A percentile compares a stretch with the other conserved stretches of the same genome.
These are phyloP conservation scores for Helobdella robusta DNA, from an alignment of 2,888 invertebrate genomes.

Conservation along the genomic window DNA sequence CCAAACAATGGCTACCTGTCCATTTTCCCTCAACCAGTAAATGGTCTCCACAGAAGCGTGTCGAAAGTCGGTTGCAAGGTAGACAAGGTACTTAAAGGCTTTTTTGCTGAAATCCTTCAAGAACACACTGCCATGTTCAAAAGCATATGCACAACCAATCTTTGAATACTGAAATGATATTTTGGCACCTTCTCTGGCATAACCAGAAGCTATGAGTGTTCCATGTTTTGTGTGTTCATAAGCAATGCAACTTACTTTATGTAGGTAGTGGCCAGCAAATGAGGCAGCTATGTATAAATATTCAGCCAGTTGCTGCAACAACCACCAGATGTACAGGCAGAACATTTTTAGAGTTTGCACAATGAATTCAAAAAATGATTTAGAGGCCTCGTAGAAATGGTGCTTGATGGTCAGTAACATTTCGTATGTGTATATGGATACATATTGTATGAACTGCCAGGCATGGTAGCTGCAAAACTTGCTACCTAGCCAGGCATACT, in stretches of 20 bases:
- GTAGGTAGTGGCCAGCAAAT: background rate
- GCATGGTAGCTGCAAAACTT: background rate
- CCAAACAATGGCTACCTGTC: background rate
- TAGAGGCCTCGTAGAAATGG: slow-evolving; percentile 9
- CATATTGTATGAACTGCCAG: slow-evolving; percentile 3
- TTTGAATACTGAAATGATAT: background rate
- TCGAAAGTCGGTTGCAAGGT: slow-evolving; percentile 20
- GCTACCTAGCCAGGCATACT: background rate
- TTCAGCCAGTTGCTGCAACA: background rate
- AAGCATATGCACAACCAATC: background rate
- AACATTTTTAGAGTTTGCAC: background rate
- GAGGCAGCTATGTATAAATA: slow-evolving; percentile 1
- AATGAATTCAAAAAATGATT: background rate
- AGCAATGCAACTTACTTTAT: background rate
- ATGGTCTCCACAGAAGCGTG: slow-evolving; percentile 16
- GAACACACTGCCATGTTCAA: background rate
- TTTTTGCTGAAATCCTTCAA: background rate
- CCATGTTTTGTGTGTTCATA: background rate
- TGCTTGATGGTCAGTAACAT: background rate
- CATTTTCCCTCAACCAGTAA: background rate
- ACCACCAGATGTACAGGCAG: background rate
- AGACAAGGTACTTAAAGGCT: background rate
- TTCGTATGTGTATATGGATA: slow-evolving; percentile 3
- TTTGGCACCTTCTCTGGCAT: background rate
- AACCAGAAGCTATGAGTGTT: background rate